A percentile compares a stretch with the other conserved stretches of the same genome.
Evolutionary conservation across 2,797 vertebrate genomes (phyloP).

Genomic region (Mormyrus proboscirostris): DNA sequence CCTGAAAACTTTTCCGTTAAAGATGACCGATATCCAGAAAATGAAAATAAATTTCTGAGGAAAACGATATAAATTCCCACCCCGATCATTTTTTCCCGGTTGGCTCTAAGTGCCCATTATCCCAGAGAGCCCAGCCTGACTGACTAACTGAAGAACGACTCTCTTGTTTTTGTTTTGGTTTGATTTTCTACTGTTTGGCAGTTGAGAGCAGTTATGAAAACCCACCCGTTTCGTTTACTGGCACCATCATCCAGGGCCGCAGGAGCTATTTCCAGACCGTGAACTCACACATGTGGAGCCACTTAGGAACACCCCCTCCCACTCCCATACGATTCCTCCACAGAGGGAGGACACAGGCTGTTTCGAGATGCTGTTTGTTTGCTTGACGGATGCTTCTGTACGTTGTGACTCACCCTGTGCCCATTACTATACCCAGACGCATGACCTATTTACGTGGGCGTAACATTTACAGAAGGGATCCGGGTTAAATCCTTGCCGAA

Average conservation of each 20-base stretch:
- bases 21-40: neutral
- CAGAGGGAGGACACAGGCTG: neutral
- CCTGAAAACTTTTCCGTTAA: neutral
- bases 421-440: neutral
- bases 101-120: neutral
- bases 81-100: neutral
- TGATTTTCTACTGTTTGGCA: slow-evolving; percentile 2
- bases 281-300: slow-evolving; percentile 38
- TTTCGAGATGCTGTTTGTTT: neutral
- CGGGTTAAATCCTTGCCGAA: neutral
- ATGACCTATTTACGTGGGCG: neutral
- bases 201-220: slow-evolving; percentile 22
- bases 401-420: neutral
- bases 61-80: neutral
- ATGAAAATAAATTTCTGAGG: neutral
- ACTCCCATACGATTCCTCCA: neutral
- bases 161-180: slow-evolving; percentile 12
- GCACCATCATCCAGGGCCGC: slow-evolving; percentile 31
- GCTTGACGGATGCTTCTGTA: neutral
- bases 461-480: neutral
- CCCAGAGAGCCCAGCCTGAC: neutral
- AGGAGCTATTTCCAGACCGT: slow-evolving; percentile 36
- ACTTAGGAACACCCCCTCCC: slow-evolving; percentile 25
- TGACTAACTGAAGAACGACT: neutral
- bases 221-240: slow-evolving; percentile 21